These are phyloP conservation scores for Halichondria panicea DNA, from an alignment of 37 sponge, comb jelly and placozoan genomes.

Conservation along the genomic window DNA sequence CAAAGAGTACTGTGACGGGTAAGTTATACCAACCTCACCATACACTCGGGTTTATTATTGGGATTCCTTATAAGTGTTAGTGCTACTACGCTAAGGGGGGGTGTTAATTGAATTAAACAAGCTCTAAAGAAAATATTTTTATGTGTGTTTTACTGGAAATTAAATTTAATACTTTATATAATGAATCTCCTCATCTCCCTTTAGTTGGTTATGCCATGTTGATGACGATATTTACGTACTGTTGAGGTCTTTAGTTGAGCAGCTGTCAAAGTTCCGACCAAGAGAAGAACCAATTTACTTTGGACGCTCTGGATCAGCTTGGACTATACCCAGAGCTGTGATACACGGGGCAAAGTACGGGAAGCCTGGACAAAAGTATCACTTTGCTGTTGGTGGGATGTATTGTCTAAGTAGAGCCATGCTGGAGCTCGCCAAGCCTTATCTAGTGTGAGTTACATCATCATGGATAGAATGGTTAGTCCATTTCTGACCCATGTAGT, in stretches of 20 bases:
- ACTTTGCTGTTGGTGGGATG: slow-evolving; percentile 60
- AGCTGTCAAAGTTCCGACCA: slow-evolving; percentile 19
- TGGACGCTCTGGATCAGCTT: slow-evolving; percentile 30
- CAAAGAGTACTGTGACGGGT: neutral
- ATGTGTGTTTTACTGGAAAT: neutral
- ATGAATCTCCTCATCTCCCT: neutral
- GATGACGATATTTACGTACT: slow-evolving; percentile 43
- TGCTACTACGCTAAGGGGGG: neutral
- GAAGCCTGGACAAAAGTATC: slow-evolving; percentile 15
- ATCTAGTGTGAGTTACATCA: slow-evolving; percentile 37
- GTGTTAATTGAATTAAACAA: neutral
- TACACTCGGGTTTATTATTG: neutral
- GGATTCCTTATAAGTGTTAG: neutral
- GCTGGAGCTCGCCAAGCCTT: slow-evolving; percentile 20
- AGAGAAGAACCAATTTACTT: slow-evolving; percentile 30
- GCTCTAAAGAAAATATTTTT: neutral
- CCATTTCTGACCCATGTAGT: no score
- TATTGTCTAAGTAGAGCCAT: slow-evolving; percentile 56
- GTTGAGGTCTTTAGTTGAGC: neutral
- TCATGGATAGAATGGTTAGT: no score
- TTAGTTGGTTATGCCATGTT: slow-evolving; percentile 44
- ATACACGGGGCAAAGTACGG: slow-evolving; percentile 5
- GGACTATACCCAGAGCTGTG: slow-evolving; percentile 17
- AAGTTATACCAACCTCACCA: neutral
- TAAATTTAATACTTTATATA: neutral